A percentile compares a stretch with the other conserved stretches of the same genome.
phyloP scores from a whole-genome alignment of 2,113 vertebrate genomes.

The Elaphurus davidianus region DNA sequence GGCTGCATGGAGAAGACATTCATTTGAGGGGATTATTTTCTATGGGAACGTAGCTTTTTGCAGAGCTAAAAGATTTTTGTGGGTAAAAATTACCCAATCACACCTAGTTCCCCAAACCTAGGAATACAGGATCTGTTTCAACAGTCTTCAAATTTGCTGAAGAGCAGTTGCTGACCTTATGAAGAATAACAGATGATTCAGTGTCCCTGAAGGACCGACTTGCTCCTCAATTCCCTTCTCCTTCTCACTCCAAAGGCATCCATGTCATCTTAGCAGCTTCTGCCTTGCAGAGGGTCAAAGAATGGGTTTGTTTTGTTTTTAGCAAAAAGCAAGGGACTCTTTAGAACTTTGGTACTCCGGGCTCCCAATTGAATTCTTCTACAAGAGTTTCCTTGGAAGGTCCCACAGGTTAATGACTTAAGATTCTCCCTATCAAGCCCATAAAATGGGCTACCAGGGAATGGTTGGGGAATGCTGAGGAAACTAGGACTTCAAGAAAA shows the following conservation, averaged over 20 bases:
- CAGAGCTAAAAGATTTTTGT: neutral
- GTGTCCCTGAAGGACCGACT: neutral
- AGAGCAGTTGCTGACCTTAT: neutral
- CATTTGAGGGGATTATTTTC: neutral
- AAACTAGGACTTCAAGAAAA: conserved; percentile 4
- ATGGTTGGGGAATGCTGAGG: neutral
- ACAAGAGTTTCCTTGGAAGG: neutral
- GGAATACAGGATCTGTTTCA: neutral
- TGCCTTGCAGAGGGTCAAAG: neutral
- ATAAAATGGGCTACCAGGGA: conserved; percentile 7
- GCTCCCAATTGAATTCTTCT: neutral
- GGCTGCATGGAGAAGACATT: neutral
- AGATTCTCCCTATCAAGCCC: neutral
- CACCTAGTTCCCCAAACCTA: conserved; percentile 25
- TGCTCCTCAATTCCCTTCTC: neutral
- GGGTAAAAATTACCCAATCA: neutral
- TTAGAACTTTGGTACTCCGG: neutral
- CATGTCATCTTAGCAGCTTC: neutral
- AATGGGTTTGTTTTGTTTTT: neutral
- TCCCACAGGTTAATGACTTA: neutral
- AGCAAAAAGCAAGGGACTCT: neutral
- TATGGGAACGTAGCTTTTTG: neutral
- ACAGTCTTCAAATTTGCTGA: neutral
- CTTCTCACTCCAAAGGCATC: neutral
- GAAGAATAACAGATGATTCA: neutral